These are phyloP conservation scores for Tragelaphus buxtoni DNA, from an alignment of 2,113 vertebrate species.

Conservation along the genomic window DNA sequence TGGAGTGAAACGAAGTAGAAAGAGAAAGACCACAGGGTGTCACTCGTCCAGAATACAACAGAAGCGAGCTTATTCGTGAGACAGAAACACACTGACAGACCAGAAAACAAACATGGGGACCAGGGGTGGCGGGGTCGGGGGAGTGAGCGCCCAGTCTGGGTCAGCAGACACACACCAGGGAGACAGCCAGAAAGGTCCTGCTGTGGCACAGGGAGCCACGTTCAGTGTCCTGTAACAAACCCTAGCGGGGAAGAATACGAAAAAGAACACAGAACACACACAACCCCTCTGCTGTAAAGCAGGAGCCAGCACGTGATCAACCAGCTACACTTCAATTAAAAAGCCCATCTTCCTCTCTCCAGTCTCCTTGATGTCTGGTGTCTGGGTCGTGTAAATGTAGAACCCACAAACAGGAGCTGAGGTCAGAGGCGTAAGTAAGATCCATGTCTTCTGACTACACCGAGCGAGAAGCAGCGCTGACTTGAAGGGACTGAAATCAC, in stretches of 20 bases:
- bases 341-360: not conserved
- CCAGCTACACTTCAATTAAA: not conserved
- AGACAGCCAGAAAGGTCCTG: not conserved
- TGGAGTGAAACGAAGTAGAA: not conserved
- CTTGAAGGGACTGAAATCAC: not conserved
- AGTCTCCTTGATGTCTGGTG: not conserved
- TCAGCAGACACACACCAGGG: not conserved
- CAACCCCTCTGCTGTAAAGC: not conserved
- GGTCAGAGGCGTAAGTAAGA: fast-evolving
- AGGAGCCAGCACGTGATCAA: fast-evolving
- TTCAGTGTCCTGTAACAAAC: fast-evolving
- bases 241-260: fast-evolving
- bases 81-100: not conserved
- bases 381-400: fast-evolving
- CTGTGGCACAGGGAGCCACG: fast-evolving
- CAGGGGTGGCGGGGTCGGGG: not conserved
- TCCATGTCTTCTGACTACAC: not conserved
- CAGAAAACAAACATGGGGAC: no score
- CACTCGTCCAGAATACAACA: no score
- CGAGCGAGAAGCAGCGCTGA: not conserved
- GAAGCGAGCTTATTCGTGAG: not conserved
- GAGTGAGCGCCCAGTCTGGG: fast-evolving
- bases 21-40: not conserved
- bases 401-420: not conserved
- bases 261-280: fast-evolving